Evolutionary conservation across 2,797 vertebrate species (phyloP).

Genomic region (Acrossocheilus fasciatus): DNA sequence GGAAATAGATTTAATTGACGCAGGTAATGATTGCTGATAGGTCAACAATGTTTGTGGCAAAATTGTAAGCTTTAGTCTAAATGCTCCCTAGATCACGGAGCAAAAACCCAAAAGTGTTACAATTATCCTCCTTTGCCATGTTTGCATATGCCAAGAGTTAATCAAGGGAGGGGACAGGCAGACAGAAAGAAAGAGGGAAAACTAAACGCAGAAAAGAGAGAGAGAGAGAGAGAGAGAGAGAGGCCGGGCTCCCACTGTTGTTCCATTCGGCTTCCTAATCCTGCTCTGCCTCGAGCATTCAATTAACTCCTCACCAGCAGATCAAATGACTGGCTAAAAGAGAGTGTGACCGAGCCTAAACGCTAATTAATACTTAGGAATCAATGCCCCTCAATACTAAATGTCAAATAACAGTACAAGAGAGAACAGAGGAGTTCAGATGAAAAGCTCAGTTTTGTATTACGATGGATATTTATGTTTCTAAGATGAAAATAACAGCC

Average conservation of each 20-base stretch:
- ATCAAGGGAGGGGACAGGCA: not conserved
- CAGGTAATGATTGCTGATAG: not conserved
- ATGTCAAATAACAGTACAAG: constrained; percentile 57
- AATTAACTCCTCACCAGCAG: constrained; percentile 72
- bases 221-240: constrained; percentile 28
- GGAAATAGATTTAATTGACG: not conserved
- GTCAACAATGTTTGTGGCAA: not conserved
- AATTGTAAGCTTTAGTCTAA: not conserved
- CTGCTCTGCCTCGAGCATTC: constrained; percentile 66
- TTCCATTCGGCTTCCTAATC: constrained; percentile 53
- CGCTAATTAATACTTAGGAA: constrained; percentile 77
- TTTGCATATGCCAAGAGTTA: not conserved
- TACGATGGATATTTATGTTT: constrained; percentile 60
- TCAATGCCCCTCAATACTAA: constrained; percentile 62
- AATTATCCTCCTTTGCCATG: not conserved
- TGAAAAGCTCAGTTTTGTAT: constrained; percentile 55
- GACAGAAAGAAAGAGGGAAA: constrained; percentile 3
- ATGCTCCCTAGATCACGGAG: not conserved
- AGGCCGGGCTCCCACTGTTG: constrained; percentile 35
- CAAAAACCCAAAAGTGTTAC: not conserved
- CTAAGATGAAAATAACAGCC: constrained; percentile 54
- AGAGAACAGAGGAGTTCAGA: constrained; percentile 30
- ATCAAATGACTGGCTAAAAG: constrained; percentile 70
- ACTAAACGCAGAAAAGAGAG: not conserved
- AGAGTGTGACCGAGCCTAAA: constrained; percentile 73